These are phyloP conservation scores for Drosophila littoralis DNA, from an alignment of 1,140 invertebrate species.

Conservation along the genomic window DNA sequence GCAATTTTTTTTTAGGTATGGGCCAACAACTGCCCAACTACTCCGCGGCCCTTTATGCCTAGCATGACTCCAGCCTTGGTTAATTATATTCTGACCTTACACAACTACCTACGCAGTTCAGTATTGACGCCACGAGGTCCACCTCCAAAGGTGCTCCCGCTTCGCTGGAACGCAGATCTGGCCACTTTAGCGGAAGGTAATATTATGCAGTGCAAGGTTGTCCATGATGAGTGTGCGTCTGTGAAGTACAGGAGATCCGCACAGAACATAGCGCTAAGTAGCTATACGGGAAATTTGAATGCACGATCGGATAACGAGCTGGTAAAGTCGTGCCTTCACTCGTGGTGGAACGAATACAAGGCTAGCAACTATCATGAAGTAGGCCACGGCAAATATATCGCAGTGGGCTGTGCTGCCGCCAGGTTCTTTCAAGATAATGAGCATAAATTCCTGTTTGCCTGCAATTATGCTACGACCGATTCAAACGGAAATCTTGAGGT, in stretches of 20 bases:
- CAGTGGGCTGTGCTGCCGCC: neutral
- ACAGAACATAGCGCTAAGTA: slow-evolving; percentile 1
- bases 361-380: neutral
- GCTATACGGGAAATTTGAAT: neutral
- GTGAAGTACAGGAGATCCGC: neutral
- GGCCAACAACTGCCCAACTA: neutral
- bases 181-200: neutral
- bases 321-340: neutral
- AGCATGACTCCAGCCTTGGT: neutral
- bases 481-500: neutral
- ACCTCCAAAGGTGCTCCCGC: neutral
- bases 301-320: neutral
- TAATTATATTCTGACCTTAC: neutral
- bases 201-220: slow-evolving; percentile 4
- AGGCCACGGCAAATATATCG: neutral
- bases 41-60: neutral
- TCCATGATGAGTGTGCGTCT: neutral
- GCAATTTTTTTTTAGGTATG: neutral
- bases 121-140: neutral
- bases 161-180: neutral
- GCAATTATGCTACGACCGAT: neutral
- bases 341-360: slow-evolving; percentile 11
- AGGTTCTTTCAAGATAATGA: neutral
- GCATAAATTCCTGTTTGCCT: neutral
- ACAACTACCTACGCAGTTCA: slow-evolving; percentile 1